Evolutionary conservation across 2,888 invertebrate genomes (phyloP).

Genomic region (Cephalotes varians): DNA sequence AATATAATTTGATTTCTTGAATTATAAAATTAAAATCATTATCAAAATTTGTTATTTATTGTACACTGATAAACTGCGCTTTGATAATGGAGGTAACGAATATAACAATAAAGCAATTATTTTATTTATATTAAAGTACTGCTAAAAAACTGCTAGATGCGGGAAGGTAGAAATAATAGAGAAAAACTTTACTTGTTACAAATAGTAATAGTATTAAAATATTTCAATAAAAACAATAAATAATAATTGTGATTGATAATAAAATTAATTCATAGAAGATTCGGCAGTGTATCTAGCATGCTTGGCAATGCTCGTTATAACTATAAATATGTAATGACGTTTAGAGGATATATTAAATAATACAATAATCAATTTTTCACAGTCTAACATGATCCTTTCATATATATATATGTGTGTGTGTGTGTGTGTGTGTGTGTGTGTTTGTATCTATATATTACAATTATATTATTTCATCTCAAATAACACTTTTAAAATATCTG

Average conservation of each 20-base stretch:
- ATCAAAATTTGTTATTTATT: not conserved
- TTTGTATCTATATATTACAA: conserved; percentile 7
- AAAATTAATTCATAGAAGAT: conserved; percentile 84
- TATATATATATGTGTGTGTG: not conserved
- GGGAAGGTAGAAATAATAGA: conserved; percentile 73
- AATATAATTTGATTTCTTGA: conserved; percentile 18
- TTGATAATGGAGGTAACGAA: not conserved
- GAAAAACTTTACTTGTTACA: conserved; percentile 82
- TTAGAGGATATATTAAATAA: conserved; percentile 81
- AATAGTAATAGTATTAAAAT: conserved; percentile 86
- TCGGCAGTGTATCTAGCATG: conserved; percentile 85
- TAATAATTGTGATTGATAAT: conserved; percentile 84
- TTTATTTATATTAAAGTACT: conserved; percentile 28
- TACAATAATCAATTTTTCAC: conserved; percentile 80
- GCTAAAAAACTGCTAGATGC: conserved; percentile 55
- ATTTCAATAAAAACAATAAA: conserved; percentile 86
- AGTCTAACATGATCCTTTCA: conserved; percentile 60
- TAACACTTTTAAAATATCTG: conserved; percentile 11
- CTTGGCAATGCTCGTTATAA: conserved; percentile 81
- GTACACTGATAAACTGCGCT: not conserved
- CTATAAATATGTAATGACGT: conserved; percentile 76
- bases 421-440: not conserved
- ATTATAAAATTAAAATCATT: not conserved
- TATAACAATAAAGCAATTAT: not conserved
- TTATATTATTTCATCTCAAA: not conserved